Conservation (phyloP, 2,888 invertebrate genomes). For the Nemapogon koenigi region DNA sequence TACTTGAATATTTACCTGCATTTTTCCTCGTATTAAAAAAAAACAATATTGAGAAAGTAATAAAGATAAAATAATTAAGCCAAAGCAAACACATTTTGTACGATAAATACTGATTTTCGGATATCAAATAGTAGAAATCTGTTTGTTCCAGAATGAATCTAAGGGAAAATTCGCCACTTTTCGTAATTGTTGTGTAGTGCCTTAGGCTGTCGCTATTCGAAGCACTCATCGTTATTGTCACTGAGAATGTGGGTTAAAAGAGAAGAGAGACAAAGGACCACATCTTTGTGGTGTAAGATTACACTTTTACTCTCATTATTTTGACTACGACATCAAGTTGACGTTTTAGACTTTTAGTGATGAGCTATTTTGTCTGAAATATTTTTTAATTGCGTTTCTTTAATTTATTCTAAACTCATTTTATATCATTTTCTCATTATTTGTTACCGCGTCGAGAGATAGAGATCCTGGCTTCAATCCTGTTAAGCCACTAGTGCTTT, state of each 20-base stretch:
- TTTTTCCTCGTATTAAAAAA: no score
- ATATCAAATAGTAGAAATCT: neutral
- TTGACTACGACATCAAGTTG: conserved; percentile 15
- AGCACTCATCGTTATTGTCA: conserved; percentile 24
- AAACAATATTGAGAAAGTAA: no score
- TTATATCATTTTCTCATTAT: no score
- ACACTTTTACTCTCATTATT: conserved; percentile 10
- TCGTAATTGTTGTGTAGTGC: conserved; percentile 25
- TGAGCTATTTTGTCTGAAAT: no score
- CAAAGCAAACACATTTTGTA: neutral
- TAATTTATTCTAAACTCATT: no score
- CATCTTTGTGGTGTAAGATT: conserved; percentile 6
- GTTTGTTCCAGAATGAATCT: conserved; percentile 1
- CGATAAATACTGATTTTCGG: neutral
- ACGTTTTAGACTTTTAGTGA: no score
- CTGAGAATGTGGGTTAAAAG: neutral
- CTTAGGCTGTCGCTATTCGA: conserved; percentile 11
- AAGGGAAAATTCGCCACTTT: conserved; percentile 24
- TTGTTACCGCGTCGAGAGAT: no score
- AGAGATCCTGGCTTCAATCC: no score
- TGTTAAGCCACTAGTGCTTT: no score
- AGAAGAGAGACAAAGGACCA: neutral
- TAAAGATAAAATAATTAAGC: neutral
- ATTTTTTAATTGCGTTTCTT: no score
- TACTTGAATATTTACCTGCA: no score